Percentiles rank a stretch among this genome's conserved stretches.
Evolutionary conservation across 2,888 invertebrate genomes (phyloP).

Genomic region (Pyrocoelia pectoralis): DNA sequence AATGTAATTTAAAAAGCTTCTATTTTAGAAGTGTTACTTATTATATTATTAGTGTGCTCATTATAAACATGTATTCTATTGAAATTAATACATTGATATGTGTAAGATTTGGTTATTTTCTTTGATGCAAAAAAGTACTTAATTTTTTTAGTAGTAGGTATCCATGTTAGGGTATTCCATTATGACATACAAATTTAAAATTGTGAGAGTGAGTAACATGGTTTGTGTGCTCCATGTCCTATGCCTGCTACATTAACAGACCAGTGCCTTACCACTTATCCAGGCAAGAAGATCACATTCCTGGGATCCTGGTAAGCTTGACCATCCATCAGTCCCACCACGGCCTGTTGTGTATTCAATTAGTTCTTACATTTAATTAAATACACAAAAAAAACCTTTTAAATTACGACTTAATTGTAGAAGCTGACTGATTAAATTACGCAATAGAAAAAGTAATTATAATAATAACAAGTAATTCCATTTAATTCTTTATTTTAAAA

Average conservation of each 20-base stretch:
- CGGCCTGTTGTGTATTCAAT: constrained; percentile 22
- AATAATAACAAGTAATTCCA: no score
- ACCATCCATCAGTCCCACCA: constrained; percentile 52
- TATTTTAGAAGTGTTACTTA: constrained; percentile 26
- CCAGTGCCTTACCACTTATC: constrained; percentile 55
- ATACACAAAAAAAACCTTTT: neutral
- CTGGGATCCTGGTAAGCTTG: constrained; percentile 56
- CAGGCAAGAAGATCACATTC: constrained; percentile 53
- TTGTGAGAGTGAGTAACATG: constrained; percentile 46
- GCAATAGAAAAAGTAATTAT: no score
- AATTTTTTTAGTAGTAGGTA: constrained; percentile 3
- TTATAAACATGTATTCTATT: constrained; percentile 41
- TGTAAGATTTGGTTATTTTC: constrained; percentile 23
- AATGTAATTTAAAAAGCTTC: constrained; percentile 8
- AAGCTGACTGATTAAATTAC: no score
- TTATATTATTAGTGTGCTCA: constrained; percentile 41
- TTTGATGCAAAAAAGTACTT: constrained; percentile 6
- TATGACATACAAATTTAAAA: constrained; percentile 14
- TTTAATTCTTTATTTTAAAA: no score
- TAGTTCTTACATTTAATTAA: constrained; percentile 18
- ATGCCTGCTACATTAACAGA: constrained; percentile 55
- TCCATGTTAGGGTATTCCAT: neutral
- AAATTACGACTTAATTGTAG: neutral
- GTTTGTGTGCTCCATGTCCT: constrained; percentile 54
- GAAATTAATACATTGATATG: constrained; percentile 35